Conservation (phyloP, 2,797 vertebrate species). For the Chelon labrosus region DNA sequence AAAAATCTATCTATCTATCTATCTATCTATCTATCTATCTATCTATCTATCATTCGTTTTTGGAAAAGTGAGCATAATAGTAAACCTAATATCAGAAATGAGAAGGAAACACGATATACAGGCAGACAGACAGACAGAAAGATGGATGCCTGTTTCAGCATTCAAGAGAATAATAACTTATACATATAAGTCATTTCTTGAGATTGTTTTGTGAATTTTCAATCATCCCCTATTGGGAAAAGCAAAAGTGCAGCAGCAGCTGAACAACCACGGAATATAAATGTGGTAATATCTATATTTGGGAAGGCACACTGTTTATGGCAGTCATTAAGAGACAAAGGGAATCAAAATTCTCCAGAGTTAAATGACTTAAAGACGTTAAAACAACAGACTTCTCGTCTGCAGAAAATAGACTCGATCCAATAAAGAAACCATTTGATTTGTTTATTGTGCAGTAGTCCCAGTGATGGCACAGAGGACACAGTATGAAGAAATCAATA, state of each 20-base stretch:
- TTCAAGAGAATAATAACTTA: neutral
- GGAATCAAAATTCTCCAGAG: conserved; percentile 10
- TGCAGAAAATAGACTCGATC: conserved; percentile 2
- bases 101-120: neutral
- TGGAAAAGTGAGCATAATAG: too few species aligned
- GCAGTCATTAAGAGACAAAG: neutral
- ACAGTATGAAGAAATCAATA: conserved; percentile 26
- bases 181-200: neutral
- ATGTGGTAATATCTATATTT: conserved; percentile 18
- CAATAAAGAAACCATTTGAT: conserved; percentile 1
- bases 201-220: conserved; percentile 4
- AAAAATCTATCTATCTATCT: too few species aligned
- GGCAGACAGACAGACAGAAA: neutral
- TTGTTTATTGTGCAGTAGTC: conserved; percentile 32
- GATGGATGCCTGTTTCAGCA: neutral
- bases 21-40: too few species aligned
- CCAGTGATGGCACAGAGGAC: conserved; percentile 10
- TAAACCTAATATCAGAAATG: neutral
- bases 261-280: conserved; percentile 2
- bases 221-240: conserved; percentile 3
- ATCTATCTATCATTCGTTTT: too few species aligned
- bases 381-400: neutral
- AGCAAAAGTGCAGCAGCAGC: conserved; percentile 4
- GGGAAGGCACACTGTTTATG: neutral
- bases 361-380: conserved; percentile 22